Conservation (phyloP, 2,797 vertebrate species). For the Chloroceryle inda region DNA sequence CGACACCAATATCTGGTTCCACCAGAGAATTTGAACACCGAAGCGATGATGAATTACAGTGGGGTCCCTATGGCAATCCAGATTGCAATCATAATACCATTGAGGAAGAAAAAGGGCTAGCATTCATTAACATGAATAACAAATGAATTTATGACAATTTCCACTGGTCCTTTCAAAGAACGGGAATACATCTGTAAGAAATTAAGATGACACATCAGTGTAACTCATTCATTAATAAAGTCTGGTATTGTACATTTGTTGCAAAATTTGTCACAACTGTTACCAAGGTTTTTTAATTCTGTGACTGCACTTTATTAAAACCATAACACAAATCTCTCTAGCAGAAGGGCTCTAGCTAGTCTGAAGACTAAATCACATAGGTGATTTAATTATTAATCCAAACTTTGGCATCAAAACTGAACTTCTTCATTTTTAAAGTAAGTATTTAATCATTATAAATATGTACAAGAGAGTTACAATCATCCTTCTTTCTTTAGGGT, state of each 20-base stretch:
- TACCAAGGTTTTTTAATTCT: conserved; percentile 25
- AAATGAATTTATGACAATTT: conserved; percentile 58
- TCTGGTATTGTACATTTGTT: conserved; percentile 16
- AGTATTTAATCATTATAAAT: background rate
- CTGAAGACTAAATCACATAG: background rate
- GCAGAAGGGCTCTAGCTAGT: background rate
- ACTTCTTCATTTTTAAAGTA: background rate
- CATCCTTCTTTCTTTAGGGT: background rate
- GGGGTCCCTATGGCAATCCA: background rate
- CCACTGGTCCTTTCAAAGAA: conserved; percentile 47
- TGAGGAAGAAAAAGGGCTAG: conserved; percentile 37
- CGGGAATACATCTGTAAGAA: conserved; percentile 42
- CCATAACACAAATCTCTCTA: background rate
- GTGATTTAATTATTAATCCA: background rate
- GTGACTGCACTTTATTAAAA: conserved; percentile 1
- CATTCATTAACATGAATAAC: conserved; percentile 32
- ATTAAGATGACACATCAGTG: conserved; percentile 43
- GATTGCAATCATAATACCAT: conserved; percentile 13
- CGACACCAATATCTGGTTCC: conserved; percentile 54
- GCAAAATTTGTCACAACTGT: background rate
- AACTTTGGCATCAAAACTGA: background rate
- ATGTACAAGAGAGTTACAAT: background rate
- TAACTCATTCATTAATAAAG: conserved; percentile 56
- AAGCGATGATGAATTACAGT: conserved; percentile 44
- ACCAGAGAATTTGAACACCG: conserved; percentile 4